A percentile compares a stretch with the other conserved stretches of the same genome.
phyloP scores from a whole-genome alignment of 2,797 vertebrate genomes.

The Diplodus sargus region DNA sequence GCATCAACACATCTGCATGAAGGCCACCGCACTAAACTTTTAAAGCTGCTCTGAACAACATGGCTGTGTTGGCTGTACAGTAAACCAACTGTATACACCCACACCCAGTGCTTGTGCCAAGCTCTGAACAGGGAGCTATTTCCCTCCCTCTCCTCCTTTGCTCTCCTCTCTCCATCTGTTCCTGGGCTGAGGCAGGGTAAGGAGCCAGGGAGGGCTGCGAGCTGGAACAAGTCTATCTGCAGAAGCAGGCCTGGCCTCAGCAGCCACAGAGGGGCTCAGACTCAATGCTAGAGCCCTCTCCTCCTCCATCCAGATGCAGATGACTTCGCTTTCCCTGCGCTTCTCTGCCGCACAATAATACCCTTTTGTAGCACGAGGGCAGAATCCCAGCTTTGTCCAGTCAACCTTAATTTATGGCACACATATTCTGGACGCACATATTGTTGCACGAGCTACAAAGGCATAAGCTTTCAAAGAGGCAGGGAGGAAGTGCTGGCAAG shows the following conservation, averaged over 20 bases:
- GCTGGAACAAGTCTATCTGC: slow-evolving; percentile 88
- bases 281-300: slow-evolving; percentile 77
- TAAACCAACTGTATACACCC: slow-evolving; percentile 75
- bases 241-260: slow-evolving; percentile 83
- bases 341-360: slow-evolving; percentile 81
- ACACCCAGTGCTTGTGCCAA: slow-evolving; percentile 69
- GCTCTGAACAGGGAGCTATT: slow-evolving; percentile 74
- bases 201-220: slow-evolving; percentile 81
- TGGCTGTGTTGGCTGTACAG: slow-evolving; percentile 65
- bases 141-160: slow-evolving; percentile 75
- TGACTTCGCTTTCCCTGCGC: slow-evolving; percentile 78
- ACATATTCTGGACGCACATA: slow-evolving; percentile 81
- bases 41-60: slow-evolving; percentile 55
- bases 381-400: slow-evolving; percentile 86
- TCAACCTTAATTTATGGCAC: slow-evolving; percentile 87
- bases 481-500: slow-evolving; percentile 75
- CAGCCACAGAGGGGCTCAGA: slow-evolving; percentile 79
- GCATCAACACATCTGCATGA: slow-evolving; percentile 31
- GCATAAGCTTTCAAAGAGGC: slow-evolving; percentile 78
- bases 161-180: slow-evolving; percentile 83
- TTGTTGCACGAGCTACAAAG: slow-evolving; percentile 80
- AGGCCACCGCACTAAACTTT: slow-evolving; percentile 57
- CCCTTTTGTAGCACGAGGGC: slow-evolving; percentile 83
- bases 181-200: slow-evolving; percentile 79
- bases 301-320: slow-evolving; percentile 82